Evolutionary conservation across 2,113 vertebrate genomes (phyloP).

Genomic region (Amblyornis subalaris): DNA sequence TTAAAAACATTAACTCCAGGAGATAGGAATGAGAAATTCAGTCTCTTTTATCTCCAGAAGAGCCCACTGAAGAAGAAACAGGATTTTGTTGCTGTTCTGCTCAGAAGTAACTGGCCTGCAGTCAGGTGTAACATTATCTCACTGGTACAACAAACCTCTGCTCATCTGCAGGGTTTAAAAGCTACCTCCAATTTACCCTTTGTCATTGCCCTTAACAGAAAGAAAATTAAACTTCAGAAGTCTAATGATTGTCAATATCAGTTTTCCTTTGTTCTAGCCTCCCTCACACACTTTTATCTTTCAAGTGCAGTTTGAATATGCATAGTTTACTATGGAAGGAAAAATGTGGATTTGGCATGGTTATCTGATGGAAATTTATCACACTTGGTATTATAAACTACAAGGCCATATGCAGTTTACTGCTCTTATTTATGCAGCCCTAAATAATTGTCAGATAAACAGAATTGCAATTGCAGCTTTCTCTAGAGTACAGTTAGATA

Average conservation of each 20-base stretch:
- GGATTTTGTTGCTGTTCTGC: background rate
- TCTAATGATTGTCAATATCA: background rate
- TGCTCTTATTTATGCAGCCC: background rate
- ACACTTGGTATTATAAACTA: background rate
- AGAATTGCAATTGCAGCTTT: background rate
- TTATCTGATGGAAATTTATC: background rate
- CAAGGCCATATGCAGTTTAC: background rate
- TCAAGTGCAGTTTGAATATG: background rate
- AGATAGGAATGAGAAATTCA: background rate
- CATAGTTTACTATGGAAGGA: background rate
- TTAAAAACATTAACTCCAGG: background rate
- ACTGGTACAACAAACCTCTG: background rate
- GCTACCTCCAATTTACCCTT: background rate
- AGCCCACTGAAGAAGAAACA: background rate
- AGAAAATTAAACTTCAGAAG: background rate
- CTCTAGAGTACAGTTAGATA: background rate
- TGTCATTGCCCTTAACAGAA: background rate
- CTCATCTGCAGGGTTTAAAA: background rate
- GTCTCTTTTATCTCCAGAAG: background rate
- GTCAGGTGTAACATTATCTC: background rate
- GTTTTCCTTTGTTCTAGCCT: background rate
- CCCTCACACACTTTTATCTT: background rate
- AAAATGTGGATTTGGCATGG: background rate
- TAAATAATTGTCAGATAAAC: background rate
- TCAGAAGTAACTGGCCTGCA: background rate